phyloP scores from a whole-genome alignment of 2,113 vertebrate genomes.

The Pachyramphus minor region DNA sequence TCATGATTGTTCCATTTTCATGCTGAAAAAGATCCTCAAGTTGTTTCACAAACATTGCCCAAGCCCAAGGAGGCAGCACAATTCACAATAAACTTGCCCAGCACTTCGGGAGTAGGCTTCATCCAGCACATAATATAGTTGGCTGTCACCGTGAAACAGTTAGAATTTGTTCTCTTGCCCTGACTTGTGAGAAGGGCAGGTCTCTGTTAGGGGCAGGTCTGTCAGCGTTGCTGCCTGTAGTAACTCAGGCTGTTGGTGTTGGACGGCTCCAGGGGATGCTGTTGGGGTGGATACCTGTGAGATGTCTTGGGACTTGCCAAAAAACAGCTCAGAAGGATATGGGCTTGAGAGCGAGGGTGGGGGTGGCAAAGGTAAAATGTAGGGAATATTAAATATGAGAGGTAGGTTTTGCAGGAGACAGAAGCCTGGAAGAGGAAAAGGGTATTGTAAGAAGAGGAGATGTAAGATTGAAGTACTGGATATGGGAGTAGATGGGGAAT shows the following conservation, averaged over 20 bases:
- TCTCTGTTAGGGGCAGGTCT: not conserved
- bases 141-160: not conserved
- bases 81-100: not conserved
- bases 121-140: not conserved
- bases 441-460: not conserved
- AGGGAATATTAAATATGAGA: not conserved
- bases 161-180: not conserved
- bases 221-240: not conserved
- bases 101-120: not conserved
- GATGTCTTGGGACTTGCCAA: not conserved
- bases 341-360: not conserved
- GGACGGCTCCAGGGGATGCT: not conserved
- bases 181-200: not conserved
- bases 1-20: not conserved
- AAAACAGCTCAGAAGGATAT: not conserved
- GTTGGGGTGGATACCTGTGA: not conserved
- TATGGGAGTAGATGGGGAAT: not conserved
- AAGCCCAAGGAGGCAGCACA: not conserved
- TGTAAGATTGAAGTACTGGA: not conserved
- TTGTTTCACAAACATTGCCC: not conserved
- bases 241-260: not conserved
- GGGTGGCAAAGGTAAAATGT: not conserved
- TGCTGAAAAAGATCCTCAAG: not conserved
- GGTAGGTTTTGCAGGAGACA: not conserved
- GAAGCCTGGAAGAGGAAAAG: not conserved